Evolutionary conservation across 2,113 vertebrate species (phyloP).

Genomic region (Amia ocellicauda): DNA sequence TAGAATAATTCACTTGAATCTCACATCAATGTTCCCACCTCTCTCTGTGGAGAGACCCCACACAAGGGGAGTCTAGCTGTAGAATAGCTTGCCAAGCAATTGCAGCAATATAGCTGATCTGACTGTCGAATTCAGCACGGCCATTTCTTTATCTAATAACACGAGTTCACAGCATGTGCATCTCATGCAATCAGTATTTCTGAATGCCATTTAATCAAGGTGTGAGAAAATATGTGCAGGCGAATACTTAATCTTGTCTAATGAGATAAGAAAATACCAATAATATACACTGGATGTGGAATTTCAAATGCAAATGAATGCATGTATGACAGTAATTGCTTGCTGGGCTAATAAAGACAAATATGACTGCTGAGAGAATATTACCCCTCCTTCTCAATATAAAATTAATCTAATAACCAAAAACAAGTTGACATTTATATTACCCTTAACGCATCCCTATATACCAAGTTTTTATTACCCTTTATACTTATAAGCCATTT

Average conservation of each 20-base stretch:
- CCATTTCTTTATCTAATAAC: too few species aligned
- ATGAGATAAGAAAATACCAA: too few species aligned
- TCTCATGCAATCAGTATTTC: background rate
- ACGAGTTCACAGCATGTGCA: background rate
- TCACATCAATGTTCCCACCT: too few species aligned
- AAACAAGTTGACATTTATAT: constrained; percentile 4
- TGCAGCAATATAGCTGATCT: too few species aligned
- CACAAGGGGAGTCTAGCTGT: too few species aligned
- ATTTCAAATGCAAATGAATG: background rate
- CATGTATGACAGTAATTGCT: background rate
- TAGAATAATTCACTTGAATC: too few species aligned
- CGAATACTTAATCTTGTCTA: too few species aligned
- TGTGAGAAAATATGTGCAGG: too few species aligned
- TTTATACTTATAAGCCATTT: background rate
- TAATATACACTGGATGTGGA: background rate
- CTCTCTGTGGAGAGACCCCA: too few species aligned
- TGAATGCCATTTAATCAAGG: background rate
- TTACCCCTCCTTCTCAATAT: background rate
- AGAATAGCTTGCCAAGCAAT: too few species aligned
- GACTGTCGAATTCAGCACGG: too few species aligned
- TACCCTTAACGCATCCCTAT: background rate
- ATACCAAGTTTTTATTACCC: background rate
- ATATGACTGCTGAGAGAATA: background rate
- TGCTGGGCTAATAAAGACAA: constrained; percentile 1
- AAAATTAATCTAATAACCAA: constrained; percentile 4